phyloP scores from a whole-genome alignment of 2,888 invertebrate species.

The Leptarthrus brevirostris region DNA sequence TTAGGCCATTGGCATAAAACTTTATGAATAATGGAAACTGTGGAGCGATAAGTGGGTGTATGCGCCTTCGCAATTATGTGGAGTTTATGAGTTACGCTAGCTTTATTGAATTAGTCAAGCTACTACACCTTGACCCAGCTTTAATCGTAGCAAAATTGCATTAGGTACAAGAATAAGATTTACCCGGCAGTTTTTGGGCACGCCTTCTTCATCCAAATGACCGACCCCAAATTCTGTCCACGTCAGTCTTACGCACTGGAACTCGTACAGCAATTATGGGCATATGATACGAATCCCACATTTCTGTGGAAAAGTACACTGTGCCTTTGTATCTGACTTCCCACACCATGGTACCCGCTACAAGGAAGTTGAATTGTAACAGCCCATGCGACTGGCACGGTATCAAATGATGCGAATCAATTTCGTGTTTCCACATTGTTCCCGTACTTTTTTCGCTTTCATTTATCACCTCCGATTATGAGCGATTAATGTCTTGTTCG shows the following conservation, averaged over 20 bases:
- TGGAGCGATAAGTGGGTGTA: conserved; percentile 14
- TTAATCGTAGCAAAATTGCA: conserved; percentile 30
- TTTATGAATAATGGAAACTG: conserved; percentile 19
- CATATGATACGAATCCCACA: conserved; percentile 14
- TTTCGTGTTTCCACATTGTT: conserved; percentile 9
- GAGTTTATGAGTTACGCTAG: neutral
- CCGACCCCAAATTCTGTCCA: conserved; percentile 22
- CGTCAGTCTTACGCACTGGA: neutral
- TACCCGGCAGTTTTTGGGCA: neutral
- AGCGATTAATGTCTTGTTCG: neutral
- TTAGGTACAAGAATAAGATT: neutral
- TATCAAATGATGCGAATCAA: conserved; percentile 36
- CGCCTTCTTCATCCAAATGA: neutral
- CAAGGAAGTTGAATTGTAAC: conserved; percentile 31
- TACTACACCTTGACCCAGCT: conserved; percentile 28
- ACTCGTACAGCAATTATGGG: neutral
- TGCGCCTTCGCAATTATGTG: conserved; percentile 6
- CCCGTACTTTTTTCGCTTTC: conserved; percentile 27
- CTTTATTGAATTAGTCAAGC: conserved; percentile 11
- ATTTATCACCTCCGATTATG: conserved; percentile 2
- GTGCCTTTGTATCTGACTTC: neutral
- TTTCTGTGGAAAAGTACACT: neutral
- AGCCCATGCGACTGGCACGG: neutral
- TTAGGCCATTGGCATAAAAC: conserved; percentile 13
- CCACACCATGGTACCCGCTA: neutral